These are phyloP conservation scores for Hippocampus zosterae DNA, from an alignment of 2,113 vertebrate genomes.

Conservation along the genomic window DNA sequence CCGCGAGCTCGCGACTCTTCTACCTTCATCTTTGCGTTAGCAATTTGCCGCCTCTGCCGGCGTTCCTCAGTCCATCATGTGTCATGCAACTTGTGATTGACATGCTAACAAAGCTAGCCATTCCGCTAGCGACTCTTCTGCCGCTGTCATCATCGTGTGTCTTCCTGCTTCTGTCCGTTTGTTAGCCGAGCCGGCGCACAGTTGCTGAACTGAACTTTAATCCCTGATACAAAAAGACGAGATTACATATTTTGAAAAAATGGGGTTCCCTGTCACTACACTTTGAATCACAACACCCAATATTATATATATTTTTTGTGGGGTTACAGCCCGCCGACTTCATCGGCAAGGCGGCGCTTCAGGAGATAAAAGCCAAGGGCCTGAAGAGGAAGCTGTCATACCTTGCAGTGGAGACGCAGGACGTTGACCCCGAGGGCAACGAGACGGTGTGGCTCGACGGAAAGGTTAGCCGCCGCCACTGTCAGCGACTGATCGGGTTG, in stretches of 20 bases:
- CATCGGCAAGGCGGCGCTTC: constrained; percentile 87
- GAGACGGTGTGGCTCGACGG: constrained; percentile 89
- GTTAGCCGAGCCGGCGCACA: no score
- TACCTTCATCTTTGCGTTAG: no score
- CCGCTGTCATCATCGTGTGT: no score
- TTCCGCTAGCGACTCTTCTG: no score
- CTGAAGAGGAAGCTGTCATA: constrained; percentile 84
- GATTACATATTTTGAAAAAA: no score
- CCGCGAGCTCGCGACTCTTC: not conserved
- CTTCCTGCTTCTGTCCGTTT: no score
- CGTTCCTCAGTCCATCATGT: no score
- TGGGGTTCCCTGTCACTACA: not conserved
- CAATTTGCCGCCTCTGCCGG: no score
- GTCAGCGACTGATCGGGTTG: not conserved
- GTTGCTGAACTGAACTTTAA: no score
- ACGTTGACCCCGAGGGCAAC: constrained; percentile 93
- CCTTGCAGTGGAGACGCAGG: constrained; percentile 82
- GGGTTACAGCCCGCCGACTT: constrained; percentile 83
- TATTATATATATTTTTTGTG: not conserved
- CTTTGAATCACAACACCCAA: not conserved
- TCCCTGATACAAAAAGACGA: no score
- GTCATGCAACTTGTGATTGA: no score
- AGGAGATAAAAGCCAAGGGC: constrained; percentile 84
- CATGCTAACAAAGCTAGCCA: no score
- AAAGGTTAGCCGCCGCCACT: constrained; percentile 70